phyloP scores from a whole-genome alignment of 35 echinoderm and acorn worm species.

The Holothuria glaberrima region DNA sequence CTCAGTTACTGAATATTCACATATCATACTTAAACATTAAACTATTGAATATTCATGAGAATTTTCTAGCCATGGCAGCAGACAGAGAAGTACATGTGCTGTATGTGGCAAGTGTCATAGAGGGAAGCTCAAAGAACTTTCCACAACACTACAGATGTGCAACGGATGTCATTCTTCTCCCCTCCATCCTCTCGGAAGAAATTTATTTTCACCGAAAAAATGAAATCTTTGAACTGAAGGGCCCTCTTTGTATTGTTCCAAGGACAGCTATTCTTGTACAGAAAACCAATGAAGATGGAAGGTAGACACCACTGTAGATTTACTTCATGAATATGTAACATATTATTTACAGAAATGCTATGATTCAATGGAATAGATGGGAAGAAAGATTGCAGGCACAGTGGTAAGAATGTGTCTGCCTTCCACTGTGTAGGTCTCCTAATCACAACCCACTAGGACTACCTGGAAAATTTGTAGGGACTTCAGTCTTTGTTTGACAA shows the following conservation, averaged over 20 bases:
- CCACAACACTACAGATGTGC: slow-evolving; percentile 23
- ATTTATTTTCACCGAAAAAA: slow-evolving; percentile 49
- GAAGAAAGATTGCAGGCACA: background rate
- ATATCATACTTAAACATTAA: slow-evolving; percentile 29
- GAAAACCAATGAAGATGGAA: background rate
- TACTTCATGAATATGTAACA: background rate
- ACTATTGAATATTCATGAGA: slow-evolving; percentile 37
- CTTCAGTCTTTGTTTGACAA: too few relatives aligned
- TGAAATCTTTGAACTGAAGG: slow-evolving; percentile 37
- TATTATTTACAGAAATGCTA: too few relatives aligned
- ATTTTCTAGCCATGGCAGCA: slow-evolving; percentile 10
- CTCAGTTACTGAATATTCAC: slow-evolving; percentile 21
- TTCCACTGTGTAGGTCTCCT: background rate
- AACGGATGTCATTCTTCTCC: background rate
- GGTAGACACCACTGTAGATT: background rate
- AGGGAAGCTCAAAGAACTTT: background rate
- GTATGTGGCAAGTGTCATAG: slow-evolving; percentile 5
- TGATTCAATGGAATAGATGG: background rate
- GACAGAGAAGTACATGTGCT: slow-evolving; percentile 28
- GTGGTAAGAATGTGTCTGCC: background rate
- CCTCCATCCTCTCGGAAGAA: slow-evolving; percentile 27
- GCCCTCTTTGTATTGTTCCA: slow-evolving; percentile 32
- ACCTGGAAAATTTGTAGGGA: too few relatives aligned
- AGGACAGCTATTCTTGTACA: slow-evolving; percentile 31
- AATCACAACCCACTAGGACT: background rate